Percentiles rank a stretch among this genome's conserved stretches.
Conservation (phyloP, 1,140 invertebrate species). For the Drosophila ironensis region DNA sequence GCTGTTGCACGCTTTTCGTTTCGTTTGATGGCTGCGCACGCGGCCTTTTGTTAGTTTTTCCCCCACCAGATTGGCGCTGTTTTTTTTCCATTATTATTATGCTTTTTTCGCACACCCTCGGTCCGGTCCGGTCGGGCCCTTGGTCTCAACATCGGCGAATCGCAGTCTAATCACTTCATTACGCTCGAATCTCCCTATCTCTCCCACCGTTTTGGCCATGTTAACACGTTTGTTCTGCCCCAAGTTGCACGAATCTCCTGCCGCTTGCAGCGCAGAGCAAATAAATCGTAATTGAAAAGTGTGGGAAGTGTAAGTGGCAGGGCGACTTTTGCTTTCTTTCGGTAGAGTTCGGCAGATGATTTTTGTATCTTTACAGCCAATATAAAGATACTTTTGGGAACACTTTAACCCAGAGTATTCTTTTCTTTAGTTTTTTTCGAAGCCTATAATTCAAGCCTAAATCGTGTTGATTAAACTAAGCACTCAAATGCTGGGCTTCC, state of each 20-base stretch:
- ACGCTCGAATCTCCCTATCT: constrained; percentile 1
- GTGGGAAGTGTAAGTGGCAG: background rate
- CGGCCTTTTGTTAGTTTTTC: constrained; percentile 77
- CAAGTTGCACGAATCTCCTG: constrained; percentile 26
- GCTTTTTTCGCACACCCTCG: constrained; percentile 32
- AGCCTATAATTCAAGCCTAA: too few species aligned
- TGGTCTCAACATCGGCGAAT: constrained; percentile 27
- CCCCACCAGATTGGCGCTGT: constrained; percentile 25
- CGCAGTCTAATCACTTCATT: constrained; percentile 42
- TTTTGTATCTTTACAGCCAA: background rate
- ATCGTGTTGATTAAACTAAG: background rate
- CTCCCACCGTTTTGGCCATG: constrained; percentile 15
- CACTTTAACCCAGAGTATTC: background rate
- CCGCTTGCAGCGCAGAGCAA: background rate
- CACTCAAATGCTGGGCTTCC: too few species aligned
- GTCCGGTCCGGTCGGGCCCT: constrained; percentile 12
- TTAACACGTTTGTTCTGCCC: constrained; percentile 35
- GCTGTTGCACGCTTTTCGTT: constrained; percentile 75
- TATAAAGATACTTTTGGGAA: background rate
- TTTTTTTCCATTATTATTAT: constrained; percentile 37
- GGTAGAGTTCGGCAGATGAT: too few species aligned
- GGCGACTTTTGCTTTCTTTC: constrained; percentile 22
- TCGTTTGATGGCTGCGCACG: constrained; percentile 75
- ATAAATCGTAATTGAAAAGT: constrained; percentile 3
- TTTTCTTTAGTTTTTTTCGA: too few species aligned